Evolutionary conservation across 2,113 vertebrate genomes (phyloP), one percentile per base, ranked within the genome.

Genomic region (Enhydra lutris): DNA sequence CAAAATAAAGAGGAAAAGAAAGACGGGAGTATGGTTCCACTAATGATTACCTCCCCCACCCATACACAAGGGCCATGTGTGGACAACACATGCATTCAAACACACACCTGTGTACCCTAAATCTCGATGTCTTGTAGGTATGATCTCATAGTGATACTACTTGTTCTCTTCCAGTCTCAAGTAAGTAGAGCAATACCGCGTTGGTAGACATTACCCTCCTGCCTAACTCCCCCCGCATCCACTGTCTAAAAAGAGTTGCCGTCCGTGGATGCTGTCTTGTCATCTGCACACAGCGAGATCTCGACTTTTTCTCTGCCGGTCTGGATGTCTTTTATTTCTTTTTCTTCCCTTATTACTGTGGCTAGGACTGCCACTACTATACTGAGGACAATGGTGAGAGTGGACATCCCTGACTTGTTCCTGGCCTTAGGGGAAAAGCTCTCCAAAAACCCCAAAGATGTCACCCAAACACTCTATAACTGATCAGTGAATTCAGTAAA

Each of bases 91-190:
- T 0, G 2, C 7, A 20, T 65, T 42, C 61, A 31, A 1, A 39
- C 50, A 8, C 0, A 5, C 1, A 0, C 5, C 57, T 45, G 2
- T 17, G 9, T 10, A 18, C 4, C 3, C 45, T 5, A 2, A 15
- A 2, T 45, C 24, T 61, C 14, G 3, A 2, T 6, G n/a, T 50
- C 23, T 42, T 45, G 7, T 29, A 34, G 21, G 29, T 71, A 5
- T 39, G 21, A 14, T 42, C 86, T 69, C 47, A 2, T 17, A 26
- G 31, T 39, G 7, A 50, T 29, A 24, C 83, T 4, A 34, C 57
- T 63, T 67, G 11, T 26, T 10, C 42, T 34, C 21, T 65, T 36
- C 55, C 45, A 12, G 9, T 34, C 3, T 3, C 80, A 63, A 50
- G 63, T 4, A 82, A n/a, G 42, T 2, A 59, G 45, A 91, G 73